phyloP scores from a whole-genome alignment of 2,113 vertebrate species.

The Cochlearius cochlearius region DNA sequence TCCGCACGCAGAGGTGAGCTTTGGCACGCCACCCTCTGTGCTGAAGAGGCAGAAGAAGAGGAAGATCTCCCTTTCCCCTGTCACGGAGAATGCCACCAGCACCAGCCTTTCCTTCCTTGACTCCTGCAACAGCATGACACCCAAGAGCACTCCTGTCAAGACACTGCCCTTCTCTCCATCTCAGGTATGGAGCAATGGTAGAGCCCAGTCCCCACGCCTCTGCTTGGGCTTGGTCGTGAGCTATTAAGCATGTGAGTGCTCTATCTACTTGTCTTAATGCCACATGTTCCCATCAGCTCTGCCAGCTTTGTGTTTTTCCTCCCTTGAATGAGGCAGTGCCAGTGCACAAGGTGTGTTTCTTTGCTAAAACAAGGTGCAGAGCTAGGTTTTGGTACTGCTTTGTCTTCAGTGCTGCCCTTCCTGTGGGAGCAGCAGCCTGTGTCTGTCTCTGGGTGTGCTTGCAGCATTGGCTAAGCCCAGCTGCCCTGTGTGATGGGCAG shows the following conservation, averaged over 20 bases:
- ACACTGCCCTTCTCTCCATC: slow-evolving; percentile 94
- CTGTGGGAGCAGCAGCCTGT: not conserved
- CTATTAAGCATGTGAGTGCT: not conserved
- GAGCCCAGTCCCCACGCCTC: not conserved
- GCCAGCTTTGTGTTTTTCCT: not conserved
- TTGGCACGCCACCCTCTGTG: slow-evolving; percentile 85
- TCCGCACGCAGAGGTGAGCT: slow-evolving; percentile 77
- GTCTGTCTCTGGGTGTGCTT: not conserved
- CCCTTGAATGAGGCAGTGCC: not conserved
- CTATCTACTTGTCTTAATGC: not conserved
- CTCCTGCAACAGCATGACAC: slow-evolving; percentile 86
- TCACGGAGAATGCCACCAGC: slow-evolving; percentile 62
- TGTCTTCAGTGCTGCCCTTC: not conserved
- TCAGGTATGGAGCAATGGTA: slow-evolving; percentile 75
- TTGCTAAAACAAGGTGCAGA: not conserved
- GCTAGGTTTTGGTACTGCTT: not conserved
- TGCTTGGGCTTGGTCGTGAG: not conserved
- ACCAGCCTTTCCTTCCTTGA: slow-evolving; percentile 77
- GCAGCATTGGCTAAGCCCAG: not conserved
- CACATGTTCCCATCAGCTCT: not conserved
- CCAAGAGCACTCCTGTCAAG: slow-evolving; percentile 95
- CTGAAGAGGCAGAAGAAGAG: slow-evolving; percentile 86
- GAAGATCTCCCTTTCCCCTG: slow-evolving; percentile 84
- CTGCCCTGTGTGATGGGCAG: not conserved
- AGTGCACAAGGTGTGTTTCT: too few relatives aligned